Conservation (phyloP, 1,140 invertebrate genomes). For the Chironomus striatipennis region DNA sequence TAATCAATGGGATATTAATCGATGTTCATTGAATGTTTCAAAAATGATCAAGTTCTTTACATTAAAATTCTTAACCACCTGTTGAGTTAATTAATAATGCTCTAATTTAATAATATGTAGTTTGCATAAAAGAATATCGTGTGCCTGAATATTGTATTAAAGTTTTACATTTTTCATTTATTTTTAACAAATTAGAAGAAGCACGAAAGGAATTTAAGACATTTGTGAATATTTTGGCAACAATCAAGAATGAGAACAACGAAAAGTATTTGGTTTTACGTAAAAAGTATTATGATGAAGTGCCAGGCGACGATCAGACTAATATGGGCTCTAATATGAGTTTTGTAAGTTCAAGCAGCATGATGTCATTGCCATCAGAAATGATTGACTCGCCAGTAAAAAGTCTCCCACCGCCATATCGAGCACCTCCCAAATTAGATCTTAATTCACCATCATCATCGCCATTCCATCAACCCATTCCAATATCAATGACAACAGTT, state of each 20-base stretch:
- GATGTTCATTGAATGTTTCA: background rate
- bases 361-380: conserved; percentile 33
- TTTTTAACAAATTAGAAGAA: conserved; percentile 49
- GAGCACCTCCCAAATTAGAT: conserved; percentile 51
- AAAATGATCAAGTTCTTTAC: conserved; percentile 34
- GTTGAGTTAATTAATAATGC: conserved; percentile 19
- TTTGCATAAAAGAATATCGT: background rate
- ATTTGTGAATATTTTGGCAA: conserved; percentile 79
- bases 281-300: conserved; percentile 53
- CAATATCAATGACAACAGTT: conserved; percentile 5
- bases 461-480: background rate
- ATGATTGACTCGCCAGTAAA: conserved; percentile 29
- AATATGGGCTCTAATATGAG: conserved; percentile 34
- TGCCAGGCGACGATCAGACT: conserved; percentile 42
- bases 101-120: background rate
- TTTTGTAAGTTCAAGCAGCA: conserved; percentile 29
- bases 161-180: background rate
- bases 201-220: conserved; percentile 81
- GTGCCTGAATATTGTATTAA: background rate
- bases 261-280: conserved; percentile 78
- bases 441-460: conserved; percentile 27
- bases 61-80: background rate
- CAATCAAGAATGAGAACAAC: conserved; percentile 69
- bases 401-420: conserved; percentile 54
- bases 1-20: background rate